Base-by-base conservation (phyloP, 2,113 vertebrate species). In the Arvicanthis niloticus region DNA sequence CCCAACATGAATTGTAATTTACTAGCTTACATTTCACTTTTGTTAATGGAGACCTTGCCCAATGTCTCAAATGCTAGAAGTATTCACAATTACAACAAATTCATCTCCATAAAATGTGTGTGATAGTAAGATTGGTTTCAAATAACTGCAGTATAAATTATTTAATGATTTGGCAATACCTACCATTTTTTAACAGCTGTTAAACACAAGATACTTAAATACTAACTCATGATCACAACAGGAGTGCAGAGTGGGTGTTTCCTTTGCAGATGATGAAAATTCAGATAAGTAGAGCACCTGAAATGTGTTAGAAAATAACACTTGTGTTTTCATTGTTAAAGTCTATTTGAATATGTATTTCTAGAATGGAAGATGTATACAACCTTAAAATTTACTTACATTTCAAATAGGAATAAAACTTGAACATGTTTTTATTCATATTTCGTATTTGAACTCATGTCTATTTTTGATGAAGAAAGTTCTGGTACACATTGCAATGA, bases 301-400 rank as follows among this genome's bases (percentile, higher is more conserved):
- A 48, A 85, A 67, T 48, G 26, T 65, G 13, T 48, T 85, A 45
- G 10, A 85, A 56, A 51, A 87, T 68, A 78, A 42, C 53, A 76
- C 2, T 91, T 91, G 85, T 93, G 8, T 58, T 94, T 78, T 51
- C 58, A 29, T 96, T 93, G 37, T 88, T 97, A 76, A 87, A 91
- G 81, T 40, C 24, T 21, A 81, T 87, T 65, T 93, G 40, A 26
- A n/a, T 85, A 34, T 80, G 29, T 84, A 68, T 37, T 77, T 88
- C 34, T 58, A 40, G 26, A 94, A 75, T 88, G 22, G 73, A 34
- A 89, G 22, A 76, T 78, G 13, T 80, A 73, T 77, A 42, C 5
- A 53, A 87, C 40, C 19, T 62, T 89, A 73, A 84, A 89, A 68
- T 92, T 82, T 81, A 76, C 26, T 21, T 78, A 0, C 80, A 68